These are phyloP conservation scores for Neodiprion lecontei DNA, from an alignment of 1,140 invertebrate species.

Conservation along the genomic window DNA sequence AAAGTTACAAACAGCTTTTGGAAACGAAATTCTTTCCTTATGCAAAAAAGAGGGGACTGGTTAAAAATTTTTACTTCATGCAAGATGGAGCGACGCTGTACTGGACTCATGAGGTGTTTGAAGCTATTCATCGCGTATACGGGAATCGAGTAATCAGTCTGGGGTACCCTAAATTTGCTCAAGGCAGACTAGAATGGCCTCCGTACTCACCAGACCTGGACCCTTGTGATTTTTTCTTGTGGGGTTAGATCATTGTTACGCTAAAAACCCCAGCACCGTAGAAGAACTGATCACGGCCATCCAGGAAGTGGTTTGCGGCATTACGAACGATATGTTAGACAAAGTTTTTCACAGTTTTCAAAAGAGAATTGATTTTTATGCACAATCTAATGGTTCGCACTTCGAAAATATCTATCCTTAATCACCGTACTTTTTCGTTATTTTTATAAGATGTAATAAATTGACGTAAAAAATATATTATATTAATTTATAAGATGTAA, in stretches of 20 bases:
- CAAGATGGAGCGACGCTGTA: constrained; percentile 2
- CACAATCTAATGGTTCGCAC: constrained; percentile 6
- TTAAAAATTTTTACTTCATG: constrained; percentile 10
- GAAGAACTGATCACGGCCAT: neutral
- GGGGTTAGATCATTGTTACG: neutral
- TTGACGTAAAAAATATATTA: too few species aligned
- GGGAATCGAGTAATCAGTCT: too few species aligned
- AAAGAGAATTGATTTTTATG: constrained; percentile 1
- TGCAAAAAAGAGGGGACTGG: constrained; percentile 9
- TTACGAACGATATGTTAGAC: neutral
- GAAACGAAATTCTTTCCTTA: constrained; percentile 13
- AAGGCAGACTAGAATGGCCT: too few species aligned
- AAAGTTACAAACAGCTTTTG: neutral
- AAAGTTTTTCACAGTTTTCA: constrained; percentile 1
- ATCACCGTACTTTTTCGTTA: too few species aligned
- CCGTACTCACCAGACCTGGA: too few species aligned
- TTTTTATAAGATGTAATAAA: too few species aligned
- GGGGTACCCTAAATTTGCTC: too few species aligned
- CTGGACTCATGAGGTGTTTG: neutral
- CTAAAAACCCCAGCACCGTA: neutral
- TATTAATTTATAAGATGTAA: too few species aligned
- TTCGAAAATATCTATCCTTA: constrained; percentile 8
- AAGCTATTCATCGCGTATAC: neutral
- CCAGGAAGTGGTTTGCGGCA: neutral
- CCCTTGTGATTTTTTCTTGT: too few species aligned